Conservation (phyloP, 2,888 invertebrate species). For the Aspidapion aeneum region DNA sequence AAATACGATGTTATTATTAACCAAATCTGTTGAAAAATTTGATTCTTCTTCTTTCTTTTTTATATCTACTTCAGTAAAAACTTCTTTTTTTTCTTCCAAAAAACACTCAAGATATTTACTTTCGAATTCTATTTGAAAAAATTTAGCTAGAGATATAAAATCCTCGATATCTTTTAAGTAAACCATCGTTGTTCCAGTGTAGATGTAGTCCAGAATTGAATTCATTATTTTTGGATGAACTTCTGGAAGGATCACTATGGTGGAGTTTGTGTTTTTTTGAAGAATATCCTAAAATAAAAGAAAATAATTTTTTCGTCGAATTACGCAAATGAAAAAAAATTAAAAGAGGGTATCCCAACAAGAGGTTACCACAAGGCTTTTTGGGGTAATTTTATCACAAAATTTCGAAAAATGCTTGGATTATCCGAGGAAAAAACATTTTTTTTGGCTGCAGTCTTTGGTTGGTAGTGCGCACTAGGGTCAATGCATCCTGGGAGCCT, state of each 20-base stretch:
- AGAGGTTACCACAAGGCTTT: too few relatives aligned
- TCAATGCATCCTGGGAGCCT: too few relatives aligned
- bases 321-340: too few relatives aligned
- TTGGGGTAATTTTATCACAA: too few relatives aligned
- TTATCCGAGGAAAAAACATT: too few relatives aligned
- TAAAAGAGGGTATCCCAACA: too few relatives aligned
- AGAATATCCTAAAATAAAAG: constrained; percentile 39
- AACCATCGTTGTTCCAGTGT: constrained; percentile 62
- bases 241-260: constrained; percentile 63
- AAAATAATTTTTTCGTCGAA: too few relatives aligned
- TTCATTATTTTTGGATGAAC: constrained; percentile 60
- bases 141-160: constrained; percentile 56
- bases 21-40: background rate
- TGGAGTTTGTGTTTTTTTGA: constrained; percentile 49
- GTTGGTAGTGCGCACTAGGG: too few relatives aligned
- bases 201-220: constrained; percentile 63
- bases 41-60: background rate
- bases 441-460: too few relatives aligned
- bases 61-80: background rate
- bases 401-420: too few relatives aligned
- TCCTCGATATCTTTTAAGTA: constrained; percentile 55
- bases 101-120: constrained; percentile 4
- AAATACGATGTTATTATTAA: background rate
- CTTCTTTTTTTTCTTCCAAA: background rate
- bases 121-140: constrained; percentile 39